These are phyloP conservation scores for Hiodon alosoides DNA, from an alignment of 2,113 vertebrate genomes.

Conservation along the genomic window DNA sequence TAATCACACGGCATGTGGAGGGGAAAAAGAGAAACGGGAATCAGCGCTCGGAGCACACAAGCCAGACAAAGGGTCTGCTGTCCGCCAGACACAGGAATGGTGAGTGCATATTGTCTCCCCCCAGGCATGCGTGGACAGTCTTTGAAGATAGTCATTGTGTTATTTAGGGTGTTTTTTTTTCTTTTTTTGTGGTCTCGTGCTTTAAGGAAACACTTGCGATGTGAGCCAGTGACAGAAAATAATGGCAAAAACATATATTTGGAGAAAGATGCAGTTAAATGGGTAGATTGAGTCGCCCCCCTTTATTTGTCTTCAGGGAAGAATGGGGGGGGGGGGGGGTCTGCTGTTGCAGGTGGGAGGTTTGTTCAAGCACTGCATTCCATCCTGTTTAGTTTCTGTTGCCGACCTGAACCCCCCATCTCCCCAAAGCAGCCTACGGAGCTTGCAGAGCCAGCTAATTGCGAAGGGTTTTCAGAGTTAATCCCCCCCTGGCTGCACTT, in stretches of 20 bases:
- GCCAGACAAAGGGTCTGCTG: constrained; percentile 19
- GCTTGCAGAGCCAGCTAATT: constrained; percentile 9
- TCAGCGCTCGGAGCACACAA: not conserved
- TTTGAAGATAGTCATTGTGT: too few species aligned
- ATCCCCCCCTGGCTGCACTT: constrained; percentile 12
- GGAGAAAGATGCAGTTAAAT: too few species aligned
- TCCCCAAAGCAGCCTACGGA: constrained; percentile 13
- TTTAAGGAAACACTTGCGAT: too few species aligned
- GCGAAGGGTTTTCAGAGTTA: constrained; percentile 19
- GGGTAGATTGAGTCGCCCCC: too few species aligned
- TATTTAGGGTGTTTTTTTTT: too few species aligned
- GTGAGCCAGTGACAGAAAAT: too few species aligned
- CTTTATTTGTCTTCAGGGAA: too few species aligned
- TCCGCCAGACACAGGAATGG: not conserved
- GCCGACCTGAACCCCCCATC: not conserved
- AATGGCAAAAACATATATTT: too few species aligned
- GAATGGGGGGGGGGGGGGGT: not conserved
- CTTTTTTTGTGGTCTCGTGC: too few species aligned
- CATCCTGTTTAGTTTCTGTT: constrained; percentile 9
- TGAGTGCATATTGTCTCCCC: not conserved
- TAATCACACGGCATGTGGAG: constrained; percentile 54
- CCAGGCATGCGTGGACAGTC: not conserved
- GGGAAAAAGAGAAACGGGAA: constrained; percentile 22
- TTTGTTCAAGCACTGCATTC: not conserved
- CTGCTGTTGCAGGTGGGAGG: too few species aligned